These are phyloP conservation scores for Pseudoatta argentina DNA, from an alignment of 1,140 invertebrate species.

Conservation along the genomic window DNA sequence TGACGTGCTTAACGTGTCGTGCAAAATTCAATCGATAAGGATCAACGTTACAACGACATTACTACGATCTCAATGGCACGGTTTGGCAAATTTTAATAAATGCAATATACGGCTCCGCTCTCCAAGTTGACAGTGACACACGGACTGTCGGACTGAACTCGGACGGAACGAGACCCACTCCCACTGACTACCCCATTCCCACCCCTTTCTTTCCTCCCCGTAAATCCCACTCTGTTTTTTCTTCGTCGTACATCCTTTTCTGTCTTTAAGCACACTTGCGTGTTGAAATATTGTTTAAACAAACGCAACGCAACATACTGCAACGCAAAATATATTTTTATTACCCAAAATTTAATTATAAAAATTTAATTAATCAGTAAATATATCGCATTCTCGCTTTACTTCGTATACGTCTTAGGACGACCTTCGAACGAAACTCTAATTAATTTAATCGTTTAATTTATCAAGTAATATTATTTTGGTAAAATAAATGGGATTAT, in stretches of 20 bases:
- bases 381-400: not conserved
- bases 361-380: constrained; percentile 18
- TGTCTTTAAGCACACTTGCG: not conserved
- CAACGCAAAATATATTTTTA: not conserved
- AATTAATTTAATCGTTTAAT: not conserved
- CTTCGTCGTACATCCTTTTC: not conserved
- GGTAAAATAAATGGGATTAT: not conserved
- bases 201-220: constrained; percentile 3
- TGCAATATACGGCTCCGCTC: constrained; percentile 60
- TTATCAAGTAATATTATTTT: not conserved
- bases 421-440: not conserved
- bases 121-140: constrained; percentile 77
- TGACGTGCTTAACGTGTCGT: constrained; percentile 25
- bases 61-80: not conserved
- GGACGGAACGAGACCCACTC: constrained; percentile 63
- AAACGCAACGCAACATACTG: not conserved
- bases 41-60: not conserved
- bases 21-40: constrained; percentile 6
- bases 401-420: not conserved
- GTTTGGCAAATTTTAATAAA: not conserved
- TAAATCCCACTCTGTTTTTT: constrained; percentile 15
- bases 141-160: constrained; percentile 76
- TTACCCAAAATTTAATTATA: constrained; percentile 3
- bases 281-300: not conserved
- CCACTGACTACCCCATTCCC: constrained; percentile 42